Conservation (phyloP, 2,113 vertebrate genomes). For the Globicephala melas region DNA sequence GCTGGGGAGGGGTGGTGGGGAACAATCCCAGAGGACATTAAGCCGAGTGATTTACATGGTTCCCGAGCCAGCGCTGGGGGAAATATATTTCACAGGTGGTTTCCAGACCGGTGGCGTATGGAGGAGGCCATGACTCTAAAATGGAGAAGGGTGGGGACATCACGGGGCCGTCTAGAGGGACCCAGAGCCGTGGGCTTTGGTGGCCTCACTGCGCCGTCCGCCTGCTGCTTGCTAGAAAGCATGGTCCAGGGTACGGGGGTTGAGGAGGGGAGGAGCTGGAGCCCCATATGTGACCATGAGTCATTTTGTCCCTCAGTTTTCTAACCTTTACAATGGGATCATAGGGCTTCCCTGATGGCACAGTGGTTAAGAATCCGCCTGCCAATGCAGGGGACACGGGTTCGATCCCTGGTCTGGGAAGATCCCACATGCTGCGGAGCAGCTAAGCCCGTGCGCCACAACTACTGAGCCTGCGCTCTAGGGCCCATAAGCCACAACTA, state of each 20-base stretch:
- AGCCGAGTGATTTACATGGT: constrained; percentile 82
- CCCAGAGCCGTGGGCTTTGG: not conserved
- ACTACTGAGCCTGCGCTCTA: no score
- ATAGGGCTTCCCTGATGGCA: no score
- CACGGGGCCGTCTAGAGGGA: constrained; percentile 47
- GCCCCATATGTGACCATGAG: not conserved
- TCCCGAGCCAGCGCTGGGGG: constrained; percentile 78
- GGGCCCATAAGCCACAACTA: no score
- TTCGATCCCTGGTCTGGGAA: no score
- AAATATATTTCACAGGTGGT: constrained; percentile 88
- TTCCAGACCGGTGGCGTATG: constrained; percentile 82
- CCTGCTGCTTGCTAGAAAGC: not conserved
- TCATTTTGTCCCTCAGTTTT: not conserved
- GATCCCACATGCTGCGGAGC: no score
- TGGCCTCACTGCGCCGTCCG: not conserved
- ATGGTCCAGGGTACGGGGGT: not conserved
- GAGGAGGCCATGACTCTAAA: constrained; percentile 83
- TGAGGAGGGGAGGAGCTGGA: not conserved
- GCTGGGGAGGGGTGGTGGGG: constrained; percentile 1
- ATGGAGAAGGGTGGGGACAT: constrained; percentile 77
- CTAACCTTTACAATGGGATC: constrained; percentile 2
- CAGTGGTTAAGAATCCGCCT: no score
- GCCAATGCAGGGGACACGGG: no score
- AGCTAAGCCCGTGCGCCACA: no score
- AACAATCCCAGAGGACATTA: constrained; percentile 80